Percentiles rank a stretch among this genome's conserved stretches.
phyloP scores from a whole-genome alignment of 2,113 vertebrate genomes.

The Ceyx melanurus region DNA sequence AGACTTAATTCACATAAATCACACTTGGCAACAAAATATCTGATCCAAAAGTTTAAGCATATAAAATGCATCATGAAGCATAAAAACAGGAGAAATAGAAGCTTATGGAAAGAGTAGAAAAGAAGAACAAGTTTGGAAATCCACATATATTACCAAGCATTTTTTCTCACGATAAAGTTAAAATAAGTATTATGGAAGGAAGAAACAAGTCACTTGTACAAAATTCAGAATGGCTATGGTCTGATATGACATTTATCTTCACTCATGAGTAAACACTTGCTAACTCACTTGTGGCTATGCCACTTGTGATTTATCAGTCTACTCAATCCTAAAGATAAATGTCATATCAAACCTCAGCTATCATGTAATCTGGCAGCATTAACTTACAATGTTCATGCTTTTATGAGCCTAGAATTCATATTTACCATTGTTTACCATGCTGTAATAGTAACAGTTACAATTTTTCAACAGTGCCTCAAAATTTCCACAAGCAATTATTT shows the following conservation, averaged over 20 bases:
- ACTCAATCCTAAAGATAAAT: conserved; percentile 73
- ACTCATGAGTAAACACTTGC: conserved; percentile 72
- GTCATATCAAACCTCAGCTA: conserved; percentile 69
- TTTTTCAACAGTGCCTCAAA: not conserved
- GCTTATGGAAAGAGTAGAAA: not conserved
- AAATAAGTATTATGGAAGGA: not conserved
- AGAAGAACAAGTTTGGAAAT: not conserved
- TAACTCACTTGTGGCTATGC: conserved; percentile 73
- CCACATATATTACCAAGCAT: not conserved
- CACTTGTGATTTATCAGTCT: conserved; percentile 74
- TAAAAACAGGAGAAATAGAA: not conserved
- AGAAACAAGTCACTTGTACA: not conserved
- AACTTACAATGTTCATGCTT: conserved; percentile 51
- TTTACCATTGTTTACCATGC: not conserved
- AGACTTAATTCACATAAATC: not conserved
- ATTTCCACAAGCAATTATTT: not conserved
- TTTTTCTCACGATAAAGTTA: not conserved
- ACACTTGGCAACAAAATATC: not conserved
- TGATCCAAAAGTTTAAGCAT: not conserved
- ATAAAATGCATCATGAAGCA: not conserved
- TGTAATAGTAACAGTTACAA: not conserved
- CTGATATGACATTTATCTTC: conserved; percentile 70
- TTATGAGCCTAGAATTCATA: conserved; percentile 2
- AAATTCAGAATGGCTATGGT: conserved; percentile 42
- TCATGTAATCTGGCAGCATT: conserved; percentile 70